Conservation (phyloP, 2,888 invertebrate species). For the Odontomyia ornata region DNA sequence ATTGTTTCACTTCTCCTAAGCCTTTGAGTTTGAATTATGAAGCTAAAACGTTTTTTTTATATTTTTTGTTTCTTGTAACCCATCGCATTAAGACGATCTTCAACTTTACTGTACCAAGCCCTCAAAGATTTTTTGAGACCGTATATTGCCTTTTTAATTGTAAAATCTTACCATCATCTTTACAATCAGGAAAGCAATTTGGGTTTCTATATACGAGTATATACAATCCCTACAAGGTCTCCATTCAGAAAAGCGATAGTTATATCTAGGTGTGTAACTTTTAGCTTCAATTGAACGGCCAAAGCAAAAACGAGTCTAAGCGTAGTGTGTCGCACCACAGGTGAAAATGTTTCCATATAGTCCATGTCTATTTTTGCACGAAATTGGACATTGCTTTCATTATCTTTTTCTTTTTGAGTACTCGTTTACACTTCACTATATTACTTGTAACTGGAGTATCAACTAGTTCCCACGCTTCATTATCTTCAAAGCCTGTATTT, state of each 20-base stretch:
- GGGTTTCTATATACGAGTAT: neutral
- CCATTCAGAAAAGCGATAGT: neutral
- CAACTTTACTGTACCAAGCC: too few species aligned
- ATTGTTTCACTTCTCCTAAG: too few species aligned
- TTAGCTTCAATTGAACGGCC: neutral
- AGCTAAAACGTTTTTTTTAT: too few species aligned
- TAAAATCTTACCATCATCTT: neutral
- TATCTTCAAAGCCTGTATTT: neutral
- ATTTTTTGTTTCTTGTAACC: too few species aligned
- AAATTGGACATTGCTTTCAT: neutral
- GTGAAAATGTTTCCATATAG: neutral
- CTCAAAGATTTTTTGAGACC: too few species aligned
- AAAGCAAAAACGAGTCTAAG: neutral
- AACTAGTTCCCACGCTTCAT: neutral
- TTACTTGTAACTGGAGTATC: neutral
- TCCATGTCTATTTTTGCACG: neutral
- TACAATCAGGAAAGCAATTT: neutral
- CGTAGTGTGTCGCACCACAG: neutral
- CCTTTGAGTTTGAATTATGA: too few species aligned
- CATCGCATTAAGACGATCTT: too few species aligned
- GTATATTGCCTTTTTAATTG: too few species aligned
- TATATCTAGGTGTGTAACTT: neutral
- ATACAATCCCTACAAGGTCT: neutral
- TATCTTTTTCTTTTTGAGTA: neutral
- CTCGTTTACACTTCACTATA: neutral